A percentile compares a stretch with the other conserved stretches of the same genome.
These are phyloP conservation scores for Kradibia gibbosae DNA, from an alignment of 1,140 invertebrate species.

Conservation along the genomic window DNA sequence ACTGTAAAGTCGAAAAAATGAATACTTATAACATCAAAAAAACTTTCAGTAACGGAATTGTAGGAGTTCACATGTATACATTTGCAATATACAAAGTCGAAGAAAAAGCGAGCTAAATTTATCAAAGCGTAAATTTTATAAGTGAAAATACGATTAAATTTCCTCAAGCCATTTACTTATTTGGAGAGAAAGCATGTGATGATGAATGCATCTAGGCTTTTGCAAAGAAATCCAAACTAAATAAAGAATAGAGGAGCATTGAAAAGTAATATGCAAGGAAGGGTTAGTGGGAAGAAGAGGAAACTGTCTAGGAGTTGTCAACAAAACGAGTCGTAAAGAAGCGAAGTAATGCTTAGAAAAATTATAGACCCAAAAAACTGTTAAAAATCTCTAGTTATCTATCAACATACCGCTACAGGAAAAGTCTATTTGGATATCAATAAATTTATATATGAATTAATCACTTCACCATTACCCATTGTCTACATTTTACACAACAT, in stretches of 20 bases:
- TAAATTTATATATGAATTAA: constrained; percentile 28
- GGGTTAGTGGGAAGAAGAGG: neutral
- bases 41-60: constrained; percentile 15
- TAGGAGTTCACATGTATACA: neutral
- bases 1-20: neutral
- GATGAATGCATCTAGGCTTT: neutral
- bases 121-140: constrained; percentile 45
- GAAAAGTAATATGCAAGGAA: neutral
- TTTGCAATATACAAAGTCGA: neutral
- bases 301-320: neutral
- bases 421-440: neutral
- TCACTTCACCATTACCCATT: constrained; percentile 52
- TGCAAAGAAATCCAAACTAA: constrained; percentile 49
- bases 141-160: constrained; percentile 45
- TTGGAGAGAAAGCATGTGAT: constrained; percentile 9
- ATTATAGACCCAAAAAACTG: constrained; percentile 18
- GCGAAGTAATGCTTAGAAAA: neutral
- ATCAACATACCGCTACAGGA: neutral
- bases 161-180: neutral
- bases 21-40: neutral
- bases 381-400: constrained; percentile 45
- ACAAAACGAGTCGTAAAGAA: constrained; percentile 41
- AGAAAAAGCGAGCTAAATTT: constrained; percentile 28
- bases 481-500: constrained; percentile 54
- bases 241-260: constrained; percentile 9